Conservation (phyloP, 2,888 invertebrate species). For the Zaprionus lineosus region DNA sequence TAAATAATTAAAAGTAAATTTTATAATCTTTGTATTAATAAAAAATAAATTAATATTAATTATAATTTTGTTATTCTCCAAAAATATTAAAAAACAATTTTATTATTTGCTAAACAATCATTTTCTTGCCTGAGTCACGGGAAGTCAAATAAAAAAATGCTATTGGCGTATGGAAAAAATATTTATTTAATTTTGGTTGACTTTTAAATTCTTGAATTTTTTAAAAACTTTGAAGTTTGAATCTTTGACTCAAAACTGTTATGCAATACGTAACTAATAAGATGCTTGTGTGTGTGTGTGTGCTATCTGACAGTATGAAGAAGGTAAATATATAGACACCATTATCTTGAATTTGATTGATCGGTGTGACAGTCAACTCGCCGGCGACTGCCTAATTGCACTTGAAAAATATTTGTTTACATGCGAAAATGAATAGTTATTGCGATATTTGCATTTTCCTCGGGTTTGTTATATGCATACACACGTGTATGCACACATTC, state of each 20-base stretch:
- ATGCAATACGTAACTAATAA: too few relatives aligned
- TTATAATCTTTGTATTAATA: conserved; percentile 10
- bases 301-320: too few relatives aligned
- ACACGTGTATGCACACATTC: conserved; percentile 3
- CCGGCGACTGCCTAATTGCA: conserved; percentile 28
- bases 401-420: conserved; percentile 62
- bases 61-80: conserved; percentile 27
- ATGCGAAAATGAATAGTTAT: conserved; percentile 56
- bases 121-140: too few relatives aligned
- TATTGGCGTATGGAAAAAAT: too few relatives aligned
- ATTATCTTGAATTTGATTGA: conserved; percentile 8
- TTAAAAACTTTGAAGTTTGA: too few relatives aligned
- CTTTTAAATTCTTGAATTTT: too few relatives aligned
- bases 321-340: too few relatives aligned
- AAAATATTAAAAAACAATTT: too few relatives aligned
- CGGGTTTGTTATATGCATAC: conserved; percentile 3
- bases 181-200: too few relatives aligned
- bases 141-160: too few relatives aligned
- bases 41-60: conserved; percentile 4
- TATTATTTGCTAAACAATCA: background rate
- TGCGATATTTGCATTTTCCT: conserved; percentile 40
- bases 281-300: too few relatives aligned
- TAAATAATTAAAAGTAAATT: too few relatives aligned
- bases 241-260: conserved; percentile 2
- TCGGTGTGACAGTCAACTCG: conserved; percentile 13